Conservation (phyloP, 1,140 invertebrate genomes). For the Drosophila hydei region DNA sequence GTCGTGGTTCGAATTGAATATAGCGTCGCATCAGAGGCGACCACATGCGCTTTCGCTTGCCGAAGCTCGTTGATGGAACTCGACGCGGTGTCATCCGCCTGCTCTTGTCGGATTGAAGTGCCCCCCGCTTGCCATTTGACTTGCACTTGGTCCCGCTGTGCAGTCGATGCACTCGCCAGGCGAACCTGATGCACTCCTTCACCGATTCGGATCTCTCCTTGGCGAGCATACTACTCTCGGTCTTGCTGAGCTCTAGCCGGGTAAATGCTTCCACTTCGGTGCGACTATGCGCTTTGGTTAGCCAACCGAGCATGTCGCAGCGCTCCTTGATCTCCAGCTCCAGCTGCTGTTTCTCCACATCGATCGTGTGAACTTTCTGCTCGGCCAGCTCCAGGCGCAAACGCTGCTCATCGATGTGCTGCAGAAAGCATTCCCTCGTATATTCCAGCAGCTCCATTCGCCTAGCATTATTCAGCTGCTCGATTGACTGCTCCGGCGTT, state of each 20-base stretch:
- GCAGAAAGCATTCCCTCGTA: background rate
- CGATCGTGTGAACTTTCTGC: constrained; percentile 9
- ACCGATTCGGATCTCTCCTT: background rate
- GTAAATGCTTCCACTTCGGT: background rate
- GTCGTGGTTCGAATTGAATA: background rate
- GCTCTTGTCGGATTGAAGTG: no score
- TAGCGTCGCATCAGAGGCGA: constrained; percentile 1
- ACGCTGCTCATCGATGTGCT: background rate
- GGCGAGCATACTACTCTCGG: background rate
- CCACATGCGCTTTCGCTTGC: background rate
- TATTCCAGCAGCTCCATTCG: background rate
- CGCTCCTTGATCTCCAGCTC: constrained; percentile 13
- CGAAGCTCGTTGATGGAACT: no score
- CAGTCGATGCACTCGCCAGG: background rate
- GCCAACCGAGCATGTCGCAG: constrained; percentile 4
- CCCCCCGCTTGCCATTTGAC: background rate
- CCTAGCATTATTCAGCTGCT: background rate
- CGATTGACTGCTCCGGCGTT: background rate
- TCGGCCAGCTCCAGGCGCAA: background rate
- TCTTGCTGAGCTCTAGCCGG: background rate
- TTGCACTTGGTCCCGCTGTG: background rate
- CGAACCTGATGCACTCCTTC: background rate
- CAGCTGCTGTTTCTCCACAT: background rate
- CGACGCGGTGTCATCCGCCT: background rate
- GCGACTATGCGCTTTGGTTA: background rate